These are phyloP conservation scores for Bombus fervidus DNA, from an alignment of 1,140 invertebrate genomes.

Conservation along the genomic window DNA sequence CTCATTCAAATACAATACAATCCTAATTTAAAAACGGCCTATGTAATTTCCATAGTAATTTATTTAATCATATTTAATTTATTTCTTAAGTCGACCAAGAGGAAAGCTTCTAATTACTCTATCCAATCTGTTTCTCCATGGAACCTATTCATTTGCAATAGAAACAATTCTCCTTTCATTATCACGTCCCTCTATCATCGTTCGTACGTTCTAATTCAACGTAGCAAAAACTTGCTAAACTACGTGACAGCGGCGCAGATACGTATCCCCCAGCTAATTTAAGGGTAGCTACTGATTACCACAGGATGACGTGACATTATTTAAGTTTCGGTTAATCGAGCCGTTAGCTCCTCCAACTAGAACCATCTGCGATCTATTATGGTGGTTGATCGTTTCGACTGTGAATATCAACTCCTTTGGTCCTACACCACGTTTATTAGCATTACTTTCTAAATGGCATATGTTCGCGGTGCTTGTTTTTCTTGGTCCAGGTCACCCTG, in stretches of 20 bases:
- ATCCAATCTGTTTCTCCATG: background rate
- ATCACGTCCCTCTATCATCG: background rate
- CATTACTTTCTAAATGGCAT: constrained; percentile 42
- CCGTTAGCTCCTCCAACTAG: no score
- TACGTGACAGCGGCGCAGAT: background rate
- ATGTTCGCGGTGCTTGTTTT: constrained; percentile 42
- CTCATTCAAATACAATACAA: no score
- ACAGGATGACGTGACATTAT: constrained; percentile 16
- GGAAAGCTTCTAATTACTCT: background rate
- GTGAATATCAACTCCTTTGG: constrained; percentile 26
- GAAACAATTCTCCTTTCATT: constrained; percentile 6
- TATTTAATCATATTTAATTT: background rate
- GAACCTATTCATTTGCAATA: background rate
- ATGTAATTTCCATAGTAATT: background rate
- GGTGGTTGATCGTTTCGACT: background rate
- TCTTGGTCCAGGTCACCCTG: constrained; percentile 36
- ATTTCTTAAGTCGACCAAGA: background rate
- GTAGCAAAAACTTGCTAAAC: background rate
- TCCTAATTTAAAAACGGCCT: no score
- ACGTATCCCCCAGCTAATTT: background rate
- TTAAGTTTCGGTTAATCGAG: constrained; percentile 24
- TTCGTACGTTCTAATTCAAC: background rate
- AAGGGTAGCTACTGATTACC: background rate
- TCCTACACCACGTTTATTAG: constrained; percentile 47
- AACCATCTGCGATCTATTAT: no score